Evolutionary conservation across 2,888 invertebrate genomes (phyloP).

Genomic region (Andrena chrysosceles): DNA sequence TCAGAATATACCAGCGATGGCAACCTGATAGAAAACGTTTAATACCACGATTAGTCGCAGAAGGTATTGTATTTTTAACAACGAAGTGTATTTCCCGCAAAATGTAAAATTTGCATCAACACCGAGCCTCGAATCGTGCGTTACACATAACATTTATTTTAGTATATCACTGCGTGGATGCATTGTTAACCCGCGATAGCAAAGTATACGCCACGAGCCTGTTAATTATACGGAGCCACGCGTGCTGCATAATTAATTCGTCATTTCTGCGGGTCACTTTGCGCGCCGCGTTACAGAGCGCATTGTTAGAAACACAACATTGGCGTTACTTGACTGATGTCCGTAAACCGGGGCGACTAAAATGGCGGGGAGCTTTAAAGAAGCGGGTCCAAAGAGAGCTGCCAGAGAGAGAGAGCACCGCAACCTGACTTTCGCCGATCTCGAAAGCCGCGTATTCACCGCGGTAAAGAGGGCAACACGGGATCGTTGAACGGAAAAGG

Average conservation of each 20-base stretch:
- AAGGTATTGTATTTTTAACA: no score
- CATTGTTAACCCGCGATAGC: slow-evolving; percentile 39
- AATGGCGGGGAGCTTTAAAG: neutral
- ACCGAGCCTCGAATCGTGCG: neutral
- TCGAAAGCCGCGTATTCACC: slow-evolving; percentile 22
- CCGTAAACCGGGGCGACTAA: neutral
- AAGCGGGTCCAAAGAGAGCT: neutral
- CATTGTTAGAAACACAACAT: slow-evolving; percentile 4
- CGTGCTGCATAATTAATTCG: slow-evolving; percentile 47
- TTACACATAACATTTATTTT: neutral
- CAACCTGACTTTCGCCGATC: neutral
- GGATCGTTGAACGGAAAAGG: slow-evolving; percentile 43
- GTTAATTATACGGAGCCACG: slow-evolving; percentile 51
- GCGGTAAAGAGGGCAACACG: slow-evolving; percentile 19
- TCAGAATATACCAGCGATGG: no score
- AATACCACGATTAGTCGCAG: no score
- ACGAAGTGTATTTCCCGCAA: no score
- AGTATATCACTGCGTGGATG: neutral
- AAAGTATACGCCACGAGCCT: slow-evolving; percentile 30
- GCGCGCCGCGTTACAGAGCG: neutral
- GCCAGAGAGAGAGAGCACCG: neutral
- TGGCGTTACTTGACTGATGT: neutral
- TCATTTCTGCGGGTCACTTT: slow-evolving; percentile 29
- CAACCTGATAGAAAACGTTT: no score
- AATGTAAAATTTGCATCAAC: no score